phyloP scores from a whole-genome alignment of 2,797 vertebrate genomes.

The Anguilla pacifica region DNA sequence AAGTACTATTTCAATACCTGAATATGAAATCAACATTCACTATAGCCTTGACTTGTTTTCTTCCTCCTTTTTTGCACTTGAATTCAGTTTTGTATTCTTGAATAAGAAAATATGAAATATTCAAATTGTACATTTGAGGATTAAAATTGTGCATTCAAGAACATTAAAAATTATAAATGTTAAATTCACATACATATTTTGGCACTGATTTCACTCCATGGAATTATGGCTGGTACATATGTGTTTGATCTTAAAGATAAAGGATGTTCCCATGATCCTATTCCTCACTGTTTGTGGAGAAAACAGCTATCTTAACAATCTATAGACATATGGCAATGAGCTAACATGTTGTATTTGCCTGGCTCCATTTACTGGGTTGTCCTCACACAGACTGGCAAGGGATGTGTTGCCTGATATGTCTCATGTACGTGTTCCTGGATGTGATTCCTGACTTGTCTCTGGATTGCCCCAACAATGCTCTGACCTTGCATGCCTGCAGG shows the following conservation, averaged over 20 bases:
- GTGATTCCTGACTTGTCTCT: not conserved
- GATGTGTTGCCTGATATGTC: not conserved
- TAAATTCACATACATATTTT: no score
- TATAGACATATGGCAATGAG: not conserved
- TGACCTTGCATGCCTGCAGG: not conserved
- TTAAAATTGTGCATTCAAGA: no score
- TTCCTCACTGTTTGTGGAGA: not conserved
- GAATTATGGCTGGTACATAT: no score
- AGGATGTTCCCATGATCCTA: not conserved
- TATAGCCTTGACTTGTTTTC: no score
- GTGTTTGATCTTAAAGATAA: not conserved
- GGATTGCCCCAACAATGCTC: slow-evolving; percentile 17
- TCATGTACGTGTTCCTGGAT: not conserved
- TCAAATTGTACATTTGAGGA: no score
- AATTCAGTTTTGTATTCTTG: no score
- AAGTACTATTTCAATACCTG: no score
- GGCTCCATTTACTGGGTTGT: not conserved
- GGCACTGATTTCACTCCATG: no score
- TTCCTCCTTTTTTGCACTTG: no score
- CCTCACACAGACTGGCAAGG: not conserved
- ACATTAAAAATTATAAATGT: no score
- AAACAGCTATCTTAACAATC: not conserved
- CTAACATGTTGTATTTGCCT: slow-evolving; percentile 30
- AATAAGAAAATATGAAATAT: no score
- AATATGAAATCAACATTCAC: no score